These are phyloP conservation scores for Chamaetylas fuelleborni DNA, from an alignment of 2,113 vertebrate genomes.

Conservation along the genomic window DNA sequence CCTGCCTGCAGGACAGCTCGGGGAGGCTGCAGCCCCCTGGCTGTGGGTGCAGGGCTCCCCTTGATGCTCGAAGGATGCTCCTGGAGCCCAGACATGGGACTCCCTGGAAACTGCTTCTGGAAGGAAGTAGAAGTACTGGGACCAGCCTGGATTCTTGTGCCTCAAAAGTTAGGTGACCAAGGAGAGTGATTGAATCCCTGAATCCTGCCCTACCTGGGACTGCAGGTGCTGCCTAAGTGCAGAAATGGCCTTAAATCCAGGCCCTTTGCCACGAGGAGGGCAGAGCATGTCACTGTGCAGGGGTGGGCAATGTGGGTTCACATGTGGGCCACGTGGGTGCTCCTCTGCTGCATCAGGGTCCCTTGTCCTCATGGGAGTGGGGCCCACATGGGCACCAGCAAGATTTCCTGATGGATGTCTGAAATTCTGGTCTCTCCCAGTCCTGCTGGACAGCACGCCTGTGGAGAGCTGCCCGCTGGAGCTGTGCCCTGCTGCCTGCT, in stretches of 20 bases:
- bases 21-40: neutral
- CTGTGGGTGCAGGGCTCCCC: neutral
- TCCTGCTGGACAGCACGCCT: neutral
- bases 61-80: neutral
- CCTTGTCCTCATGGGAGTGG: accelerated
- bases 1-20: neutral
- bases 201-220: neutral
- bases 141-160: neutral
- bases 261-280: neutral
- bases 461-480: neutral
- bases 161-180: neutral
- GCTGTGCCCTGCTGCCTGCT: neutral
- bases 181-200: neutral
- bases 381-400: accelerated
- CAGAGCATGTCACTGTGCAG: neutral
- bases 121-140: neutral
- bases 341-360: accelerated
- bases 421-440: neutral
- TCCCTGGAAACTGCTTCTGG: neutral
- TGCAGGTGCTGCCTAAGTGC: neutral
- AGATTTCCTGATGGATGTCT: neutral
- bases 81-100: neutral
- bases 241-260: neutral
- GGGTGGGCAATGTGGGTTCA: accelerated
- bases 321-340: accelerated